Percentiles rank a stretch among this genome's conserved stretches.
Evolutionary conservation across 2,113 vertebrate genomes (phyloP).

Genomic region (Phrynosoma blainvillii): DNA sequence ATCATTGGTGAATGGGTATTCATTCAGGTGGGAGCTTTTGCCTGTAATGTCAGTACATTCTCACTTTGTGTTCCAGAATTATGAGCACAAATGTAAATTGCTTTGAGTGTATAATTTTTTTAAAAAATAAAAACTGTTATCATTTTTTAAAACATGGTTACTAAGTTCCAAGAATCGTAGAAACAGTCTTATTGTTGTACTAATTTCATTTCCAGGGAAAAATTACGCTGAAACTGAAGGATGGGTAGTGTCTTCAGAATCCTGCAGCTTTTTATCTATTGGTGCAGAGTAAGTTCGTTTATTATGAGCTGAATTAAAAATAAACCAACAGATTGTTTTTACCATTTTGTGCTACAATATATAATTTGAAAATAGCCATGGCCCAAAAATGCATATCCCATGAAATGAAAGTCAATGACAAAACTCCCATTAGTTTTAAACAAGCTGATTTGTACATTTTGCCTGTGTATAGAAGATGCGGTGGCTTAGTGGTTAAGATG

Average conservation of each 20-base stretch:
- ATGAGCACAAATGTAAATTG: background rate
- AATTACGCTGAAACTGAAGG: constrained; percentile 90
- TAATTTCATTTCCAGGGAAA: constrained; percentile 72
- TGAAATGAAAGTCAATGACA: background rate
- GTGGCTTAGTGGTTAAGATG: too few relatives aligned
- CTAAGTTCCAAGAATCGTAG: constrained; percentile 12
- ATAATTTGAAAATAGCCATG: background rate
- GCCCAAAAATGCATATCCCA: background rate
- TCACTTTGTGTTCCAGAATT: constrained; percentile 12
- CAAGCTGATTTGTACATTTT: background rate
- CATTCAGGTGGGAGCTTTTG: background rate
- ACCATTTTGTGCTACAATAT: background rate
- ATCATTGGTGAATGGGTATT: background rate
- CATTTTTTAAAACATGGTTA: background rate
- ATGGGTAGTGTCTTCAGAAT: constrained; percentile 98
- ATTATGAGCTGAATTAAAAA: constrained; percentile 34
- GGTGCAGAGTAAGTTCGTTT: constrained; percentile 87
- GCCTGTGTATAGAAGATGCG: background rate
- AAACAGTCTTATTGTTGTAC: constrained; percentile 33
- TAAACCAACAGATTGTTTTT: background rate
- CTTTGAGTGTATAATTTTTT: background rate
- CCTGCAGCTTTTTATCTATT: constrained; percentile 98
- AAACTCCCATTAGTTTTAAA: background rate
- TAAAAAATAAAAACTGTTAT: background rate
- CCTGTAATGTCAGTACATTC: background rate